Percentiles rank a stretch among this genome's conserved stretches.
Evolutionary conservation across 1,140 invertebrate genomes (phyloP).

Genomic region (Arion vulgaris): DNA sequence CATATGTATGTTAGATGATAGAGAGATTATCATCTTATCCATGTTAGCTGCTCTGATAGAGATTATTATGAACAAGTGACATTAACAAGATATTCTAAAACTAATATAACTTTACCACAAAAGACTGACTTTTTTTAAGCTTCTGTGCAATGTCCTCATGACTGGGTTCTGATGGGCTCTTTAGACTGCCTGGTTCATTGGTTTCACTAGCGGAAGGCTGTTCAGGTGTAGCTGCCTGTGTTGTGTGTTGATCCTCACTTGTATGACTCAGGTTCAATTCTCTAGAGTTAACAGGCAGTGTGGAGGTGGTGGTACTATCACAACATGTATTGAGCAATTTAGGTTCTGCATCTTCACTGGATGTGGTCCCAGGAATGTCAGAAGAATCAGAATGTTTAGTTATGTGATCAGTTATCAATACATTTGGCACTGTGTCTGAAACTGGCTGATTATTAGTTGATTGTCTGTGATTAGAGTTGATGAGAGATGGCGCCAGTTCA

Average conservation of each 20-base stretch:
- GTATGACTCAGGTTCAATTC: background rate
- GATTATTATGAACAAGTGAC: too few species aligned
- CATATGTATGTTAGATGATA: too few species aligned
- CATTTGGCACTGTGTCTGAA: background rate
- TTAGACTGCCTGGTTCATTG: background rate
- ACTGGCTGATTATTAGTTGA: background rate
- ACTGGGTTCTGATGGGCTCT: constrained; percentile 23
- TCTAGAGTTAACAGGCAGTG: background rate
- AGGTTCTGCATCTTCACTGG: background rate
- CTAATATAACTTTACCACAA: background rate
- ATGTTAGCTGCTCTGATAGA: too few species aligned
- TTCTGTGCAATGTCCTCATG: constrained; percentile 26
- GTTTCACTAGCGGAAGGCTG: background rate
- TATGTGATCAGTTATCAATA: background rate
- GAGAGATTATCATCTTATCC: too few species aligned
- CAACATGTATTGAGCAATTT: background rate
- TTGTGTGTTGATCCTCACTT: background rate
- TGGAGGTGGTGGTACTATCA: background rate
- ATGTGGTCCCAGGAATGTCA: background rate
- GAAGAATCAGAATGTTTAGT: background rate
- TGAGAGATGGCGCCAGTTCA: background rate
- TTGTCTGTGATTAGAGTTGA: background rate
- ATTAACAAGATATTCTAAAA: too few species aligned
- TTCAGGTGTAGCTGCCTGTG: background rate
- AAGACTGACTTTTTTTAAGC: constrained; percentile 24